Conservation (phyloP, 1,140 invertebrate species). For the Trichoplusia ni region DNA sequence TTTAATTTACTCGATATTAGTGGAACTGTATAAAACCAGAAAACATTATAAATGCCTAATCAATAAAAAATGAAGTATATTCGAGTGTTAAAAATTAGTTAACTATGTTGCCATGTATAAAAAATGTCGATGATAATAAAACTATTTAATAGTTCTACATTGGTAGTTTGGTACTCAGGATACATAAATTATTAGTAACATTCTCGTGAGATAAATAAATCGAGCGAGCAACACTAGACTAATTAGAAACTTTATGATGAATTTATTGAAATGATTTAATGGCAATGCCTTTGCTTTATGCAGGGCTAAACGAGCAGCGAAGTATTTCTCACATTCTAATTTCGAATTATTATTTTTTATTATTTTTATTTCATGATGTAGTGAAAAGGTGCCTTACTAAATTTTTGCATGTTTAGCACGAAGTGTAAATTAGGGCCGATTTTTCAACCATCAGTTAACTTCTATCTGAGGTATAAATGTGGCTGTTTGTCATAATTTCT, state of each 20-base stretch:
- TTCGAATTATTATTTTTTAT: no score
- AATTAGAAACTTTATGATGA: slow-evolving; percentile 53
- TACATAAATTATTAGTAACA: slow-evolving; percentile 12
- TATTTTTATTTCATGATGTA: no score
- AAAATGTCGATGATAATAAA: slow-evolving; percentile 7
- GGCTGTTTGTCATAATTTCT: no score
- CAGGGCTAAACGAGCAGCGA: no score
- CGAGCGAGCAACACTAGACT: slow-evolving; percentile 30
- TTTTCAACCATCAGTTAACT: no score
- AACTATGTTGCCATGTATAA: background rate
- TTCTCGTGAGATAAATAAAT: slow-evolving; percentile 3
- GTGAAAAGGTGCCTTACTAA: no score
- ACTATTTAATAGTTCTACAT: background rate
- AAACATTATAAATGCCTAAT: slow-evolving; percentile 15
- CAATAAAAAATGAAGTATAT: slow-evolving; percentile 1
- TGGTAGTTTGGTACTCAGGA: background rate
- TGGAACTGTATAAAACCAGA: slow-evolving; percentile 13
- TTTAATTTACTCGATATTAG: slow-evolving; percentile 16
- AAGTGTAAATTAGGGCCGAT: no score
- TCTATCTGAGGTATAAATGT: no score
- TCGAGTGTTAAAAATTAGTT: slow-evolving; percentile 13
- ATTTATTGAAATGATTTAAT: slow-evolving; percentile 68
- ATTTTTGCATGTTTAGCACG: no score
- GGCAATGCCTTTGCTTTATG: slow-evolving; percentile 24
- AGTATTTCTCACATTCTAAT: no score